Percentiles rank a stretch among this genome's conserved stretches.
phyloP scores from a whole-genome alignment of 2,888 invertebrate species.

The Torymus tubicola region DNA sequence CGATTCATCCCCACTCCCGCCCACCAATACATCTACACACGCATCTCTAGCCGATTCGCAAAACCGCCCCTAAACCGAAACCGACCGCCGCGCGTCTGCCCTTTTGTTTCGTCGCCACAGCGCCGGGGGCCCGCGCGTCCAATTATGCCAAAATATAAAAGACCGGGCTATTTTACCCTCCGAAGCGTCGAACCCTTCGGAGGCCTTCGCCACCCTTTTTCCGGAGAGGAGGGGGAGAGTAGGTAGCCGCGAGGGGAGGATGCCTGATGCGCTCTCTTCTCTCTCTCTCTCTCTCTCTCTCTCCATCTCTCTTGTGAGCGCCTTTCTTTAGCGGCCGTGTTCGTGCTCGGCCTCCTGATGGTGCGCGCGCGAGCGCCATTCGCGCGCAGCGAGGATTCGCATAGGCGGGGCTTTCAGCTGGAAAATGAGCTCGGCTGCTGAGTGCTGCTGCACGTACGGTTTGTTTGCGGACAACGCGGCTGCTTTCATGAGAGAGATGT shows the following conservation, averaged over 20 bases:
- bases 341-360: slow-evolving; percentile 51
- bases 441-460: background rate
- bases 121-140: slow-evolving; percentile 58
- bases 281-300: slow-evolving; percentile 36
- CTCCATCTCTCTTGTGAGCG: slow-evolving; percentile 39
- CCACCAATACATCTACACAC: too few relatives aligned
- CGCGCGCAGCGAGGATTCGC: slow-evolving; percentile 6
- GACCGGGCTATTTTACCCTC: slow-evolving; percentile 22
- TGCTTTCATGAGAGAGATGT: background rate
- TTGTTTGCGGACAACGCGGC: background rate
- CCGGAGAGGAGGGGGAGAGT: too few relatives aligned
- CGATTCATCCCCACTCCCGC: slow-evolving; percentile 16
- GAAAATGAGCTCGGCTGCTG: slow-evolving; percentile 55
- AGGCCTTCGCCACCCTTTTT: too few relatives aligned
- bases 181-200: too few relatives aligned
- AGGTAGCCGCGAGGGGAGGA: too few relatives aligned
- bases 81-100: background rate
- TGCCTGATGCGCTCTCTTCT: slow-evolving; percentile 8
- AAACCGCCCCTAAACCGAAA: background rate
- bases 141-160: slow-evolving; percentile 69
- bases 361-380: slow-evolving; percentile 42
- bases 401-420: slow-evolving; percentile 54
- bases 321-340: slow-evolving; percentile 24
- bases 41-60: background rate
- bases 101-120: slow-evolving; percentile 58